Evolutionary conservation across 2,888 invertebrate species (phyloP).

Genomic region (Panopea generosa): DNA sequence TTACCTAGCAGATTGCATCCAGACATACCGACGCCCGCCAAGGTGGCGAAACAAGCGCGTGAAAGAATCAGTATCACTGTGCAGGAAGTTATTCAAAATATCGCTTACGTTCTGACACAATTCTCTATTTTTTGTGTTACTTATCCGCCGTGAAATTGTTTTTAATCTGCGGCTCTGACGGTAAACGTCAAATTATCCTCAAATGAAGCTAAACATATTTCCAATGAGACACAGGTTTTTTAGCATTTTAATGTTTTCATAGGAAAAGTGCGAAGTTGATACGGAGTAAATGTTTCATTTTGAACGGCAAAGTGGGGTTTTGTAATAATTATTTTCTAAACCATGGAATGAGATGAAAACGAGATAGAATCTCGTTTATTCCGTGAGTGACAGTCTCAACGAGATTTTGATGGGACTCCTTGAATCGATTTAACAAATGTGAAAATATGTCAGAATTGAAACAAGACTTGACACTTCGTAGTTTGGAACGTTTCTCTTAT

Average conservation of each 20-base stretch:
- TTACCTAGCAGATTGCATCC: conserved; percentile 44
- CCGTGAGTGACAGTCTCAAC: conserved; percentile 55
- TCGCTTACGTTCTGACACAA: conserved; percentile 46
- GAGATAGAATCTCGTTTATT: conserved; percentile 56
- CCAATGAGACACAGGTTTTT: conserved; percentile 32
- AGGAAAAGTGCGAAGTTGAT: conserved; percentile 36
- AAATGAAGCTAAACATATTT: conserved; percentile 57
- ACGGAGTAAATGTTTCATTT: conserved; percentile 6
- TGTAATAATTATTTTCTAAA: conserved; percentile 58
- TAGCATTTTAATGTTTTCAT: conserved; percentile 47
- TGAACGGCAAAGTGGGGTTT: conserved; percentile 7
- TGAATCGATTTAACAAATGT: conserved; percentile 59
- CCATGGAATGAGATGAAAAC: conserved; percentile 50
- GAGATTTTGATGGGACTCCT: conserved; percentile 52
- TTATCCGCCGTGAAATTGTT: conserved; percentile 53
- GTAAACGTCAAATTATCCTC: conserved; percentile 58
- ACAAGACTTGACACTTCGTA: not conserved
- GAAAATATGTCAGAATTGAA: conserved; percentile 38
- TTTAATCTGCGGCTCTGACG: conserved; percentile 45
- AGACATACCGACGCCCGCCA: conserved; percentile 62
- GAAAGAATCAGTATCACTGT: conserved; percentile 25
- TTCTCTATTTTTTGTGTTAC: conserved; percentile 49
- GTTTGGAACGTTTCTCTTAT: not conserved
- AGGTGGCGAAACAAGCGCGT: conserved; percentile 48
- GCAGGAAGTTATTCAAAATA: conserved; percentile 48